phyloP scores from a whole-genome alignment of 2,113 vertebrate species.

The Ammospiza caudacuta region DNA sequence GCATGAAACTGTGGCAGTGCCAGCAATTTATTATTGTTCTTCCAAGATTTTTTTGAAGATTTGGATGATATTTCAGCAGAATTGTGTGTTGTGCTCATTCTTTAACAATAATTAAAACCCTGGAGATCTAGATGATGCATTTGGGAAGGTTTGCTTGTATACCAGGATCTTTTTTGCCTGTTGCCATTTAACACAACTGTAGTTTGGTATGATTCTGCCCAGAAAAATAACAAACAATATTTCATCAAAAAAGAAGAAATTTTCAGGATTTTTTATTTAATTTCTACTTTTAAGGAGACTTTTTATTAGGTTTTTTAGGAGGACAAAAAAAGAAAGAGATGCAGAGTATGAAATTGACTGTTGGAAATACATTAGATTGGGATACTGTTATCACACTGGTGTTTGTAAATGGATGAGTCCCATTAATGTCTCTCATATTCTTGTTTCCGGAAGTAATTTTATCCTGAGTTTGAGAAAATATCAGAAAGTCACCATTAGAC shows the following conservation, averaged over 20 bases:
- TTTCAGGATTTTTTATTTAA: not conserved
- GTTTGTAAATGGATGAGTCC: not conserved
- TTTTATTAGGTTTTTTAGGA: not conserved
- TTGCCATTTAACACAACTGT: not conserved
- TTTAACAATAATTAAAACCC: not conserved
- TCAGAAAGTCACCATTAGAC: not conserved
- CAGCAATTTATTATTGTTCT: constrained; percentile 9
- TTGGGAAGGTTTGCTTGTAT: not conserved
- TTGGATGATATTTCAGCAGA: constrained; percentile 11
- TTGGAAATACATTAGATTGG: not conserved
- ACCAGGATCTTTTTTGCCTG: not conserved
- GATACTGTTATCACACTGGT: not conserved
- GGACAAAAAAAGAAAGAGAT: too few species aligned
- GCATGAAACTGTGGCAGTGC: not conserved
- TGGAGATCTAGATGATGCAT: not conserved
- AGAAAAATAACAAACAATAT: not conserved
- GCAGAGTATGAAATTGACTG: not conserved
- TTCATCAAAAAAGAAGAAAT: not conserved
- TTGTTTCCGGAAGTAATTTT: not conserved
- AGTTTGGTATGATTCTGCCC: not conserved
- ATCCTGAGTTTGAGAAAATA: not conserved
- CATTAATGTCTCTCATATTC: not conserved
- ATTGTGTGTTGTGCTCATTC: not conserved
- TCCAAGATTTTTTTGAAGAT: constrained; percentile 22
- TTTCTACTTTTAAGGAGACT: not conserved